Evolutionary conservation across 2,797 vertebrate genomes (phyloP).

Genomic region (Lophura swinhoii): DNA sequence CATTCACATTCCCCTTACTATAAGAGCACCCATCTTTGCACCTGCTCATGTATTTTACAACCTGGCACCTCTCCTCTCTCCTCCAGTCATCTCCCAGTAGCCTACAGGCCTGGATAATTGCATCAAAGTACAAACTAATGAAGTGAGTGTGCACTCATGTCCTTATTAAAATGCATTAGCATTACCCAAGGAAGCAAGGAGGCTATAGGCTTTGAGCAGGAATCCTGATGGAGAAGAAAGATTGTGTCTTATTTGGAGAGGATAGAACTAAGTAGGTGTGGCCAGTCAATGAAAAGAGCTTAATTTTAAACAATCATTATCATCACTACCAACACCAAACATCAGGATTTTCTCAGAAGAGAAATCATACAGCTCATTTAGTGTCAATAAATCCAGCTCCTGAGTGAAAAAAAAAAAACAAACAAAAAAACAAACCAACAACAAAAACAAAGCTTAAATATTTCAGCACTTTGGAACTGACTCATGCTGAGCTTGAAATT

Average conservation of each 20-base stretch:
- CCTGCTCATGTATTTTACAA: neutral
- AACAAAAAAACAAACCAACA: neutral
- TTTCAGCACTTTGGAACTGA: conserved; percentile 59
- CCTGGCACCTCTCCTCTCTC: neutral
- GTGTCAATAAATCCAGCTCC: conserved; percentile 50
- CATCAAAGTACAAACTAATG: neutral
- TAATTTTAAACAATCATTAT: conserved; percentile 49
- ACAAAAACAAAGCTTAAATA: conserved; percentile 53
- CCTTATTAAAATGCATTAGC: conserved; percentile 43
- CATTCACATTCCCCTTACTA: neutral
- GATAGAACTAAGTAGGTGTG: conserved; percentile 12
- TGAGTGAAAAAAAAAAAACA: conserved; percentile 5
- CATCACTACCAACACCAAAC: neutral
- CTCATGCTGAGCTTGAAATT: conserved; percentile 66
- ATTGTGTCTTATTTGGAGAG: conserved; percentile 7
- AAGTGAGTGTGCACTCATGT: neutral
- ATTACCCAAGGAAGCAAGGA: neutral
- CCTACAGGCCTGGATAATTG: neutral
- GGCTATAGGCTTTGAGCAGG: conserved; percentile 4
- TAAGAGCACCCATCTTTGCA: neutral
- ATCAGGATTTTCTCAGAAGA: conserved; percentile 36
- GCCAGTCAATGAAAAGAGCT: conserved; percentile 23
- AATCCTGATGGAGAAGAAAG: conserved; percentile 1
- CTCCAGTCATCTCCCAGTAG: neutral
- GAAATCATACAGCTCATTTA: conserved; percentile 24